Evolutionary conservation across 2,888 invertebrate genomes (phyloP), one percentile per base, ranked within the genome.

Genomic region (Sabellastarte sp.): DNA sequence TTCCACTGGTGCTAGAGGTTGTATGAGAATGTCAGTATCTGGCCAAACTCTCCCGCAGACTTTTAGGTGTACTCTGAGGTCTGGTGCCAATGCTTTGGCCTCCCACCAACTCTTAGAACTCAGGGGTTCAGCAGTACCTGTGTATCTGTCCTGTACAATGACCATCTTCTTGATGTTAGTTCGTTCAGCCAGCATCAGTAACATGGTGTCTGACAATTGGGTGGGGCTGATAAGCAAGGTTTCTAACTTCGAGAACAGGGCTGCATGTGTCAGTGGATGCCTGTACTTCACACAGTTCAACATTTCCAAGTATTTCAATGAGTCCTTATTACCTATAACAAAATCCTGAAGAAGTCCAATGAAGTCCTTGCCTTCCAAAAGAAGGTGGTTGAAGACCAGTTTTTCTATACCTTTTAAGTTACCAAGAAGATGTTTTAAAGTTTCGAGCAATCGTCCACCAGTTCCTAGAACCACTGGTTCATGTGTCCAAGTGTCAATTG

Each of bases 271-370:
- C 28, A 93, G 85, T 32, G 90, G 89, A 73, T 89, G 90, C 57
- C 87, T 87, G 3, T 86, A 84, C 73, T 88, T 89, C 0, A 92
- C 91, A 2, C 90, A 87, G 81, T 93, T 93, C 4, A 92, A 87
- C n/a, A 93, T 78, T 63, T 88, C 87, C 30, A 93, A 84, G 1
- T 87, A 86, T 26, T 84, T 81, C 74, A 93, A 85, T 3, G 88
- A 87, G 56, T 88, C 86, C 61, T 88, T 88, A 74, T 90, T 89
- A 56, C 87, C 87, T 63, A 74, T 73, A 55, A 78, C 71, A 28
- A 92, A 89, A 76, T 90, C 89, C 70, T 91, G 90, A 71, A 93
- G 83, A 59, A 93, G 84, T 79, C 88, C 88, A 66, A 89, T 86
- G 0, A 91, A 91, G 66, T 86, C 84, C n/a, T 62, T 90, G 64